Evolutionary conservation across 2,797 vertebrate species (phyloP).

Genomic region (Peromyscus melanophrys): DNA sequence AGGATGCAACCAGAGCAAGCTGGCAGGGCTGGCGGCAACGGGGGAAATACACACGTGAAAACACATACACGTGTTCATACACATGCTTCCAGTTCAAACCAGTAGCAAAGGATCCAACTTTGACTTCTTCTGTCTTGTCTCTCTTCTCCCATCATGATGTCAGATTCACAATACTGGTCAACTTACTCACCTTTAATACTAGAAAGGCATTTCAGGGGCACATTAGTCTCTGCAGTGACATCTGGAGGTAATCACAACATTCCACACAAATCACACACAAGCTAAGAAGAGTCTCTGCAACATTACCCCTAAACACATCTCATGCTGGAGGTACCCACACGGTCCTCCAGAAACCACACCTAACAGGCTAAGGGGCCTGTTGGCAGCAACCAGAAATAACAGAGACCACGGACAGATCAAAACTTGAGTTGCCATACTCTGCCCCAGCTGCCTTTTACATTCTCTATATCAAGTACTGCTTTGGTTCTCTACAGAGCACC

Average conservation of each 20-base stretch:
- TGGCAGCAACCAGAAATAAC: neutral
- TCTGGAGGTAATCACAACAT: neutral
- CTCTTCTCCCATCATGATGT: neutral
- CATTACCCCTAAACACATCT: conserved; percentile 8
- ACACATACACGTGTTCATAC: neutral
- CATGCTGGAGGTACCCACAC: neutral
- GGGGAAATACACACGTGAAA: neutral
- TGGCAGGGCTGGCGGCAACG: neutral
- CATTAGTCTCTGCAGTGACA: neutral
- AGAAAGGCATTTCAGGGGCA: neutral
- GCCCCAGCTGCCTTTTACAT: neutral
- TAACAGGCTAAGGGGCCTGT: neutral
- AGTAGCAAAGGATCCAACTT: neutral
- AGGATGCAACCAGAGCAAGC: neutral
- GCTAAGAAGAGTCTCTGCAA: neutral
- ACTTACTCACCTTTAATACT: conserved; percentile 18
- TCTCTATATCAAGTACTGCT: neutral
- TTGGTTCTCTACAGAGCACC: neutral
- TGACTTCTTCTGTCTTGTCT: neutral
- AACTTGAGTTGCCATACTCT: neutral
- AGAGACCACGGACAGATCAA: neutral
- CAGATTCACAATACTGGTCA: neutral
- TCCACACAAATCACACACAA: neutral
- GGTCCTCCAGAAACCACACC: neutral
- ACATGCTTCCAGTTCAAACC: neutral